Conservation (phyloP, 2,888 invertebrate species). For the Drosophila aldrichi region DNA sequence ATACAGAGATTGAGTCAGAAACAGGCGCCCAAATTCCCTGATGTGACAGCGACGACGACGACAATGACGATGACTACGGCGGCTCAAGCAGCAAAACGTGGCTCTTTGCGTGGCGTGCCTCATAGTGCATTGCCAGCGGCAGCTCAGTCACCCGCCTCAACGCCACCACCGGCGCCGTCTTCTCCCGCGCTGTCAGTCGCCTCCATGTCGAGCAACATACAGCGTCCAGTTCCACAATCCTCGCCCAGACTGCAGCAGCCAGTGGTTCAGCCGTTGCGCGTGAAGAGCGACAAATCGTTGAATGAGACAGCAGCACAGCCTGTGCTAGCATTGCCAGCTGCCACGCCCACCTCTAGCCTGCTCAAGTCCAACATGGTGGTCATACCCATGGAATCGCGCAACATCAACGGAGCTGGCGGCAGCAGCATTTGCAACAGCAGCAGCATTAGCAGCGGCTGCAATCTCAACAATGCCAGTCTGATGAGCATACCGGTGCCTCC, state of each 20-base stretch:
- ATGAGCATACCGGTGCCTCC: constrained; percentile 80
- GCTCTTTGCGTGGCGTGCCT: constrained; percentile 59
- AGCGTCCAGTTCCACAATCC: not conserved
- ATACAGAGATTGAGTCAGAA: constrained; percentile 78
- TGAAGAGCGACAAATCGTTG: constrained; percentile 51
- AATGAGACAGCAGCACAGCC: constrained; percentile 41
- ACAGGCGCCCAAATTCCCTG: constrained; percentile 27
- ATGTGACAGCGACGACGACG: not conserved
- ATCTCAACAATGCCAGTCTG: constrained; percentile 40
- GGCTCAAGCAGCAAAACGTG: constrained; percentile 57
- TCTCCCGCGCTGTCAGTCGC: not conserved
- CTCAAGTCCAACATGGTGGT: constrained; percentile 84
- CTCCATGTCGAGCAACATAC: not conserved
- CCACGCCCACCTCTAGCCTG: constrained; percentile 52
- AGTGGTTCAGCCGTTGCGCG: constrained; percentile 25
- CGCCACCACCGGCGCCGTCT: constrained; percentile 28
- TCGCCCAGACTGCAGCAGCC: constrained; percentile 21
- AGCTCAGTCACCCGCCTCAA: constrained; percentile 40
- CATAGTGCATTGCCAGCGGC: constrained; percentile 72
- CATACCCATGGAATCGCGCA: constrained; percentile 81
- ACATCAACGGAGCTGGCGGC: constrained; percentile 19
- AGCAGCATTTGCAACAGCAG: constrained; percentile 16
- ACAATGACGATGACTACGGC: not conserved
- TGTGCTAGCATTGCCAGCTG: constrained; percentile 4
- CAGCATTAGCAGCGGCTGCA: constrained; percentile 46